A percentile compares a stretch with the other conserved stretches of the same genome.
phyloP scores from a whole-genome alignment of 1,140 invertebrate species.

The Atta texana region DNA sequence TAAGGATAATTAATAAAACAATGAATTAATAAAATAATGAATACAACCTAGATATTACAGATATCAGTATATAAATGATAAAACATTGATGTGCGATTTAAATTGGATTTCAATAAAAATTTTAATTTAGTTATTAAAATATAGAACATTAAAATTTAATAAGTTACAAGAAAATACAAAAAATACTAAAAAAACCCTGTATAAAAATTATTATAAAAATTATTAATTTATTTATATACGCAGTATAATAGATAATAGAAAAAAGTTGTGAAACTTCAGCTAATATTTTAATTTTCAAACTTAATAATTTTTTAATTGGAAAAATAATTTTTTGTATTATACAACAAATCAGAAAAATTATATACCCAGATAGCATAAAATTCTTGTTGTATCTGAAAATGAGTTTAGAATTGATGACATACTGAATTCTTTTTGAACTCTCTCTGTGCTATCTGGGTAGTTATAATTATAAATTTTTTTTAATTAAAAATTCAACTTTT shows the following conservation, averaged over 20 bases:
- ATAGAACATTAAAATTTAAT: neutral
- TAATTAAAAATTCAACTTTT: neutral
- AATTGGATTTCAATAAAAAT: conserved; percentile 1
- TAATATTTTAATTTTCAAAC: neutral
- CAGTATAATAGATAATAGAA: neutral
- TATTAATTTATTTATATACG: neutral
- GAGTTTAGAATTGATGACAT: no score
- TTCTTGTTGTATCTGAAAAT: no score
- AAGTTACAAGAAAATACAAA: neutral
- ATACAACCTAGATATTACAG: neutral
- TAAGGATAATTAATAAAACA: neutral
- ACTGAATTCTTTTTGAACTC: no score
- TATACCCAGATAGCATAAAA: neutral
- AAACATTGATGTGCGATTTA: neutral
- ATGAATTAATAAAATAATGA: neutral
- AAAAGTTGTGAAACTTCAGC: neutral
- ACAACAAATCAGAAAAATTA: conserved; percentile 18
- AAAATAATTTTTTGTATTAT: neutral
- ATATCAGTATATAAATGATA: neutral
- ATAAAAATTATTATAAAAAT: neutral
- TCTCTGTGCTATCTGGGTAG: neutral
- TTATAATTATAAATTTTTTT: neutral
- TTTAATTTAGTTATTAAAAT: neutral
- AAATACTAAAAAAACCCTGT: neutral
- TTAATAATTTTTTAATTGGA: conserved; percentile 6